A percentile compares a stretch with the other conserved stretches of the same genome.
phyloP scores from a whole-genome alignment of 2,888 invertebrate genomes.

The Scaptomyza parva region DNA sequence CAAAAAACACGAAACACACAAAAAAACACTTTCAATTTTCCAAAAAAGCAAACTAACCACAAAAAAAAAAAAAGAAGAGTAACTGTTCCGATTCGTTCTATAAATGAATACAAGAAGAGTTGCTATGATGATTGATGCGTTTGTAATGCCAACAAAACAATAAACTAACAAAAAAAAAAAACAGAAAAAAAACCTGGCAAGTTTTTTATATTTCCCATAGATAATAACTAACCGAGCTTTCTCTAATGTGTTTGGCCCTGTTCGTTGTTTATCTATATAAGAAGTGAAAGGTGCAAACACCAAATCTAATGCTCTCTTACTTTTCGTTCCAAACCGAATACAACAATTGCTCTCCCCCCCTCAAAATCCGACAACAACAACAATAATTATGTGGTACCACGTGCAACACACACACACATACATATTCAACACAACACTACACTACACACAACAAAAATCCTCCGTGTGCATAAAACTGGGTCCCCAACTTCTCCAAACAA shows the following conservation, averaged over 20 bases:
- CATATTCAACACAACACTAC: constrained; percentile 40
- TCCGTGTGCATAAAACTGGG: constrained; percentile 59
- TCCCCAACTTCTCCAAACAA: constrained; percentile 19
- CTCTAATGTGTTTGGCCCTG: constrained; percentile 55
- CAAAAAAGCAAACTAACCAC: constrained; percentile 41
- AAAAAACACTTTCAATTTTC: constrained; percentile 54
- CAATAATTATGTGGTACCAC: constrained; percentile 58
- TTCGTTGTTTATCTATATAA: constrained; percentile 62
- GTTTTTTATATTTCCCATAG: constrained; percentile 49
- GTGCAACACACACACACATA: constrained; percentile 59
- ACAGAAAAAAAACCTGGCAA: constrained; percentile 26
- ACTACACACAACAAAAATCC: constrained; percentile 62
- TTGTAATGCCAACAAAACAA: constrained; percentile 58
- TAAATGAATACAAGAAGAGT: constrained; percentile 22
- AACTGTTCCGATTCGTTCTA: constrained; percentile 23
- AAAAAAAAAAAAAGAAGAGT: constrained; percentile 13
- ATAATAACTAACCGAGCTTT: constrained; percentile 72
- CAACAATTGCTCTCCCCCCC: constrained; percentile 60
- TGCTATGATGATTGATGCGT: constrained; percentile 73
- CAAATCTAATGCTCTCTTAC: constrained; percentile 83
- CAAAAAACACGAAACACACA: background rate
- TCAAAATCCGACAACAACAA: constrained; percentile 46
- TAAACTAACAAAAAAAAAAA: constrained; percentile 53
- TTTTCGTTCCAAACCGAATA: constrained; percentile 73
- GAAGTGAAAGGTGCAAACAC: constrained; percentile 67